Conservation (phyloP, 2,797 vertebrate species). For the Urophycis tenuis region DNA sequence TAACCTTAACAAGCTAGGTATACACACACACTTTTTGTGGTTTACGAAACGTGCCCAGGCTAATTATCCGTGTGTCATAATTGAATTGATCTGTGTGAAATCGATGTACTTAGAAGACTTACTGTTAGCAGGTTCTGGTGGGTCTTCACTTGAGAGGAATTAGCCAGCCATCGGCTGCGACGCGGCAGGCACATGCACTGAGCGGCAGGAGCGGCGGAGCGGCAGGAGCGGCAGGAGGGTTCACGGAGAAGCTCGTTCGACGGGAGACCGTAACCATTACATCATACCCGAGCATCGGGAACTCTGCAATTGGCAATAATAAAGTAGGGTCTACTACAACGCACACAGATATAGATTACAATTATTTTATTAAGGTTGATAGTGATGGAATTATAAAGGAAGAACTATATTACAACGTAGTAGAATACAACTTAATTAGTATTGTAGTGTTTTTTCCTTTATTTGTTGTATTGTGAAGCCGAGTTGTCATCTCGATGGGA, state of each 20-base stretch:
- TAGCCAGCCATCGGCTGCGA: constrained; percentile 58
- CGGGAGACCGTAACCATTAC: constrained; percentile 54
- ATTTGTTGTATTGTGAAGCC: background rate
- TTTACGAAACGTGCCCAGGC: background rate
- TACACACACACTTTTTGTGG: background rate
- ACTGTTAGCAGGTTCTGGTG: constrained; percentile 48
- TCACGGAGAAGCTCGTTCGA: constrained; percentile 49
- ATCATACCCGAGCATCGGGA: constrained; percentile 54
- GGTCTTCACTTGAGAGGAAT: constrained; percentile 51
- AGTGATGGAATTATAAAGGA: background rate
- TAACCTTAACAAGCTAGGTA: background rate
- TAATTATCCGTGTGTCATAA: background rate
- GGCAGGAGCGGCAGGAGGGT: constrained; percentile 13
- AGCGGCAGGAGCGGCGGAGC: constrained; percentile 40
- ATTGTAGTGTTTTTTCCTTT: background rate
- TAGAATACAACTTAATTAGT: background rate
- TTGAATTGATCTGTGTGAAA: background rate
- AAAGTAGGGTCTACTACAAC: background rate
- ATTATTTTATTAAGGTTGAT: background rate
- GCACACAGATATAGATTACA: background rate
- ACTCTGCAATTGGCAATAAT: constrained; percentile 50
- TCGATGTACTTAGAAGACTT: constrained; percentile 39
- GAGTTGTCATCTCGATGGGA: background rate
- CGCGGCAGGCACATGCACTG: constrained; percentile 57
- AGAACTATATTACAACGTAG: background rate